Evolutionary conservation across 2,797 vertebrate genomes (phyloP), one percentile per base, ranked within the genome.

Genomic region (Danio tinwini): DNA sequence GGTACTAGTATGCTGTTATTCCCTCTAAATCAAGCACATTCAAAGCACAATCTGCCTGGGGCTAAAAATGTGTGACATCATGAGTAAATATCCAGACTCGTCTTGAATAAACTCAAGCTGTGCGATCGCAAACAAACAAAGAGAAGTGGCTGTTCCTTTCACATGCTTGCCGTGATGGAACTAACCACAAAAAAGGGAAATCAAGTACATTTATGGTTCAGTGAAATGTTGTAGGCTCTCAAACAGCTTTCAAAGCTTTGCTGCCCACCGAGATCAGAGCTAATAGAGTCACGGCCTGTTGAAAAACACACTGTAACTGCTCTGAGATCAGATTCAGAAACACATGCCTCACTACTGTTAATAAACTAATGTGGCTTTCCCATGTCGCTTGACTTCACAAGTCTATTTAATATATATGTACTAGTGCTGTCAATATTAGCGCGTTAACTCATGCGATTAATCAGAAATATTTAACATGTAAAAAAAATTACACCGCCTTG

Each of bases 101-200:
- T 83, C 88, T 86, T 81, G 82, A 75, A 87, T 74, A 87, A 85
- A 89, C 90, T 88, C 86, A 9, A 72, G 80, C 65, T 21, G 45
- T 47, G 19, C 65, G 80, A 89, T 81, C 59, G 82, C 80, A 91
- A 89, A 90, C 86, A 92, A 89, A 88, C 55, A 79, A 72, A 83
- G 76, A 80, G 59, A 73, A 64, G 5, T 63, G 47, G 39, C 74
- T 82, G 56, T 76, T 83, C 11, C 63, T 85, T 56, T 74, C 70
- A 64, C 67, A 74, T 81, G 78, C 71, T 45, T 7, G 47, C 42
- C 61, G 3, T 52, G 74, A 40, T 77, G 65, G 78, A 58, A 73
- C 1, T 42, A 85, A 87, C 50, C 11, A 16, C 61, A 74, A 59
- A 83, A 81, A 72, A 56, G 67, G 79, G 81, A 87, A 78, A 21